Conservation (phyloP, 2,797 vertebrate species). For the Sebastes hubbsi region DNA sequence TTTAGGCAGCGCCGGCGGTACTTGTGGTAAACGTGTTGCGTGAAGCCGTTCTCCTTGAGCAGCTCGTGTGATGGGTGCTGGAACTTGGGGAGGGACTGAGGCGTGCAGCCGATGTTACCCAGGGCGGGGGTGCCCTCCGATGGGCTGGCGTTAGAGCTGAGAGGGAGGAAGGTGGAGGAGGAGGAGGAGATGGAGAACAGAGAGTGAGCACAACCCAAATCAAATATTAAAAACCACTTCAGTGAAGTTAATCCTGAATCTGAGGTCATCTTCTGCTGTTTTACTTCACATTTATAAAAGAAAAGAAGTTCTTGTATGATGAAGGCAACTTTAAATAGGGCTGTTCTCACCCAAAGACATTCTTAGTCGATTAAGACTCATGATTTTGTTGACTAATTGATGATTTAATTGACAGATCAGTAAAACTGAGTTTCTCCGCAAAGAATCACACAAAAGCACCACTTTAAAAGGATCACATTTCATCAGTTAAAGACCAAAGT, state of each 20-base stretch:
- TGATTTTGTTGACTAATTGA: no score
- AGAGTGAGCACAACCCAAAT: neutral
- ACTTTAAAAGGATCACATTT: neutral
- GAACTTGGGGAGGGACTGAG: constrained; percentile 98
- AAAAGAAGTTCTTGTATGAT: neutral
- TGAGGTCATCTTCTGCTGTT: neutral
- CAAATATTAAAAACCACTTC: neutral
- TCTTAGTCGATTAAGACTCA: no score
- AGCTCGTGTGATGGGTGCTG: constrained; percentile 98
- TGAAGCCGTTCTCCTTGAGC: constrained; percentile 99
- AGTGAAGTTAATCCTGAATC: neutral
- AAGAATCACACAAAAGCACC: no score
- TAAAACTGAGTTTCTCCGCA: no score
- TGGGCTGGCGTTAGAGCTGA: constrained; percentile 92
- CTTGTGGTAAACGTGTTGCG: constrained; percentile 99
- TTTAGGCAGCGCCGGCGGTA: constrained; percentile 99
- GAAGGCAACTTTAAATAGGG: no score
- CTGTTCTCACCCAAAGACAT: no score
- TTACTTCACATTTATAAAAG: neutral
- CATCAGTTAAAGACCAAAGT: neutral
- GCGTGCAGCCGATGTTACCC: constrained; percentile 93
- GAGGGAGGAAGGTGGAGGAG: neutral
- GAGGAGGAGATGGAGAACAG: neutral
- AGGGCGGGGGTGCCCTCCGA: constrained; percentile 91
- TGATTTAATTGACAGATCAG: no score